phyloP scores from a whole-genome alignment of 2,113 vertebrate genomes.

The Mormyrus lacerda region DNA sequence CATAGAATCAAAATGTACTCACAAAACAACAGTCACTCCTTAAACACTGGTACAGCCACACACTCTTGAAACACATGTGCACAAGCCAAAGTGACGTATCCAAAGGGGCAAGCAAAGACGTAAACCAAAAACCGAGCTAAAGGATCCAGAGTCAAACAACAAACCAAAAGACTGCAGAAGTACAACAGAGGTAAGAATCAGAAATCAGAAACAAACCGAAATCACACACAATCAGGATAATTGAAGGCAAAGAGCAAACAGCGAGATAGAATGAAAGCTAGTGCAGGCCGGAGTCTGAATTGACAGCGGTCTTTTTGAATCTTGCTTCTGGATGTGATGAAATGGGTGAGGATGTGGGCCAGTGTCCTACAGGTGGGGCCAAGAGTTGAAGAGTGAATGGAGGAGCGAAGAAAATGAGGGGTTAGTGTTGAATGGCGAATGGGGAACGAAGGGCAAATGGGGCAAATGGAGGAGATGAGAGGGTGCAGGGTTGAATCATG shows the following conservation, averaged over 20 bases:
- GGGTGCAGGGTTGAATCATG: background rate
- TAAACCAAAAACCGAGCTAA: background rate
- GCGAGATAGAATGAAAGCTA: too few relatives aligned
- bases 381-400: background rate
- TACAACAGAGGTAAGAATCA: background rate
- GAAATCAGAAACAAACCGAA: background rate
- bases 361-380: background rate
- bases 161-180: background rate
- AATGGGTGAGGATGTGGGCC: background rate
- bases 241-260: background rate
- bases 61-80: background rate
- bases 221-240: background rate
- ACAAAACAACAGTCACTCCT: background rate
- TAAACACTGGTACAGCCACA: background rate
- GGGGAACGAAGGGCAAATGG: background rate
- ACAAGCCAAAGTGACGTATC: background rate
- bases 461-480: background rate
- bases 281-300: background rate
- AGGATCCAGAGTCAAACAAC: too few relatives aligned
- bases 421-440: background rate
- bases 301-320: background rate
- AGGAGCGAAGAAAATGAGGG: background rate
- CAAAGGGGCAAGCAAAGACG: background rate
- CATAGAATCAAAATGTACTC: background rate
- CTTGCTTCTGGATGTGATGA: background rate